Evolutionary conservation across 2,888 invertebrate genomes (phyloP), one percentile per base, ranked within the genome.

Genomic region (Coleophora deauratella): DNA sequence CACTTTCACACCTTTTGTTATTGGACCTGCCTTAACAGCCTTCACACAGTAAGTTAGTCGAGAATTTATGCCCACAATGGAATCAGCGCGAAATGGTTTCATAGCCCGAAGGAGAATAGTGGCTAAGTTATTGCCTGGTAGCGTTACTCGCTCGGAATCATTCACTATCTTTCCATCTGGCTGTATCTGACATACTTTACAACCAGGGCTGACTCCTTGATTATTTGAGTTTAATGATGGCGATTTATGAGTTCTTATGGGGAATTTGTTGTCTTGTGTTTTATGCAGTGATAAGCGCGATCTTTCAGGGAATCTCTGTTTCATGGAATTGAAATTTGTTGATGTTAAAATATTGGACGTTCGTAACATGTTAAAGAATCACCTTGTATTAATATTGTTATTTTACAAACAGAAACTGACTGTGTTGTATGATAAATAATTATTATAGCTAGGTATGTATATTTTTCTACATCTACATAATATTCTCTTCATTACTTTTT

Each of bases 141-240:
- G 76, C 70, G 55, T 67, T 74, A 66, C 70, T 62, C 54, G 68
- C 54, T 59, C 59, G 52, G 59, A 73, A 68, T 70, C 74, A 66
- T 63, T 66, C 66, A 56, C 70, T 77, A 80, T 81, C 79, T 69
- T 51, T 54, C 60, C 73, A 80, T 81, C 79, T 76, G 63, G 65
- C 60, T 56, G 54, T 52, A 65, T 61, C 59, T 70, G 73, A 74
- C 70, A 63, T 73, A 63, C 56, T 77, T 79, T 78, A 79, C 65
- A 66, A 59, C 64, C 69, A 67, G 64, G 63, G 63, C 57, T 70
- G 64, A 62, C 54, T 52, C 62, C 51, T 56, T 62, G 64, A 65
- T 71, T 68, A 66, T 60, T 62, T 52, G 45, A 42, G 54, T 58
- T 68, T 76, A 76, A 76, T 73, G 74, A 76, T 54, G 50, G 48